Base-by-base conservation (phyloP, 1,140 invertebrate genomes). In the Aphelinus atriplicis region DNA sequence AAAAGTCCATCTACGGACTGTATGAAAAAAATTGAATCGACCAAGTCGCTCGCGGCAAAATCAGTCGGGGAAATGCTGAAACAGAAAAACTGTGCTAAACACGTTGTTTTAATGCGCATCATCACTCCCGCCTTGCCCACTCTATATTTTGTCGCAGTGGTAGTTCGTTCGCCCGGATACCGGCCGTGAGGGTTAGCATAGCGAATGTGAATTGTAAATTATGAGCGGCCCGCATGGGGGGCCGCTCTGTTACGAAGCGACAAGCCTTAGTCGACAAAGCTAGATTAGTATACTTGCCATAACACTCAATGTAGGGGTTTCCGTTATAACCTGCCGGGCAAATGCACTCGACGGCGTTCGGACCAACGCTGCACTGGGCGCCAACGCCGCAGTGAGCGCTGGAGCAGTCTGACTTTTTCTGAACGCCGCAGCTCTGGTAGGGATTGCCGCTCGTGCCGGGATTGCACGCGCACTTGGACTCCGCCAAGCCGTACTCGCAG, bases 261-360 rank as follows among this genome's bases (percentile, higher is more conserved):
- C 43, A 71, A 72, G 75, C 75, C 51, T 76, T 63, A 64, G 65
- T 73, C 48, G 7, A 64, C 45, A 75, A 65, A 58, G 67, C 61
- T 10, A 10, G n/a, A 68, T 77, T 69, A 70, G 66, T 73, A 77
- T 73, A 77, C 75, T 77, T 79, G 90, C 90, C 95, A 81, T 91
- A 91, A 84, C 96, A 97, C 73, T 92, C 90, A 63, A 96, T 91
- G 80, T 95, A 96, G 1, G 95, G 94, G 90, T 97, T 96, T 76
- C 95, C 96, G 70, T 91, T 90, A 81, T 92, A 96, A 46, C 95
- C 95, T 61, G 91, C 90, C 53, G 93, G 93, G 83, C 95, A 97
- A 7, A 93, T 81, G 81, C 96, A 97, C 83, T 95, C 93, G 43
- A 96, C 90, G 61, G 91, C 90, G 71, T 92, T 92, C 50, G 89